Evolutionary conservation across 2,888 invertebrate species (phyloP), one percentile per base, ranked within the genome.

Genomic region (Arrhopalites spinosus): DNA sequence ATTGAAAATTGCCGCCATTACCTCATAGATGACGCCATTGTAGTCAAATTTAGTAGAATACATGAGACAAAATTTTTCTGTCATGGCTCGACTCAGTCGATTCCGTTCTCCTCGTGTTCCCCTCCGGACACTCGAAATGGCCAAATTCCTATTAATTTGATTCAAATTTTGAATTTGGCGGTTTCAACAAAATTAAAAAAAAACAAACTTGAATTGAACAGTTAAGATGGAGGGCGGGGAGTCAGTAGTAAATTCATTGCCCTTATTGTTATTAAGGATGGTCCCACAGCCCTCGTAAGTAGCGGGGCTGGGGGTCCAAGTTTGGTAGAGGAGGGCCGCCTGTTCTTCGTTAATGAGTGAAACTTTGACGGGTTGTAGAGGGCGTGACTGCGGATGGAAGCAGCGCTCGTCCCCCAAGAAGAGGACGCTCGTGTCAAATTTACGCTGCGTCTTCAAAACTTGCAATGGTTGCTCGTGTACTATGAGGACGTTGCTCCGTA

Each of bases 361-460:
- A 17, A 36, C 23, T 29, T 29, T 66, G 66, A 66, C 66, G 2
- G 15, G 17, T 53, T 17, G 20, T 5, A 17, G 53, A 43, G 66
- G 36, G 17, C 27, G 63, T 2, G 29, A 13, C 3, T 29, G 66
- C 2, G 17, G 66, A 11, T 13, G 66, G 29, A 66, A 36, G 15
- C 1, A 66, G n/a, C 30, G 29, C 15, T 63, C 63, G 27, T 36
- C 70, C n/a, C 56, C 27, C 20, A 70, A 20, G 23, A 70, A 70
- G 15, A 53, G 29, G 13, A 53, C 30, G 27, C 36, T 70, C 7
- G 56, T 30, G 30, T 59, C n/a, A 7, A 70, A 30, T 59, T 70
- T 70, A 8, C 29, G 29, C n/a, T 70, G 29, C 56, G 53, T 70
- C 20, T 70, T 56, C n/a, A 70, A 36, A 8, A 70, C 70, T 59